Base-by-base conservation (phyloP, 92 coral and sea anemone species). In the Epizoanthus rinbou region DNA sequence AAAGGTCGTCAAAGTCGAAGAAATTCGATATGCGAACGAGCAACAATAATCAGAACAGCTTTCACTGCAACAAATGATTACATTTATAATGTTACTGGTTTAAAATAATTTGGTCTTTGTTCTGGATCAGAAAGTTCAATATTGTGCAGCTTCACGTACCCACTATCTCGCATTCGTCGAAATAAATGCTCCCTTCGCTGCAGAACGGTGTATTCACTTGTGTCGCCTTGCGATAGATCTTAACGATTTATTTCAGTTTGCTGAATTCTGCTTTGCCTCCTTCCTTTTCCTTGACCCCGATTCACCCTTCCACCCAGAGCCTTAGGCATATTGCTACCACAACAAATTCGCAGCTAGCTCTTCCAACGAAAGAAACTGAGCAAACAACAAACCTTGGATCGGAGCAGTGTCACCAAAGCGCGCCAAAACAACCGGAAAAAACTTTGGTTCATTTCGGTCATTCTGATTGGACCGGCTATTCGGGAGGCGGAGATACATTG, bases 1-100 rank as follows among this genome's bases (percentile, higher is more conserved):
- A 64, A 64, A 64, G 70, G 70, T 64, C 70, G 70, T 31, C 70
- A 64, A 64, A 64, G 70, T 39, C 70, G 25, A 24, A 64, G 70
- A 64, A 64, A 64, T 64, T 64, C 70, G 70, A 64, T 19, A 64
- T 39, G 70, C 71, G 71, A 65, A 65, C 71, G 35, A 65, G 71
- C 71, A 65, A 65, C 71, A 67, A 67, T 67, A 67, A 67, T 67
- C 73, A 67, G 47, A 2, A 67, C 73, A 67, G 73, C 73, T 67
- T 67, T 67, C 47, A 28, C 71, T 67, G 73, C 73, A 67, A 67
- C 73, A 67, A 67, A 67, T 28, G 73, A 67, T 67, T 28, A 2
- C 47, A 67, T 28, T 67, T n/a, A n/a, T n/a, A n/a, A 28, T 67
- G 73, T 67, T 28, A 28, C 73, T 67, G 47, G 73, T 67, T 67